Evolutionary conservation across 2,797 vertebrate species (phyloP), one percentile per base, ranked within the genome.

Genomic region (Hybognathus amarus): DNA sequence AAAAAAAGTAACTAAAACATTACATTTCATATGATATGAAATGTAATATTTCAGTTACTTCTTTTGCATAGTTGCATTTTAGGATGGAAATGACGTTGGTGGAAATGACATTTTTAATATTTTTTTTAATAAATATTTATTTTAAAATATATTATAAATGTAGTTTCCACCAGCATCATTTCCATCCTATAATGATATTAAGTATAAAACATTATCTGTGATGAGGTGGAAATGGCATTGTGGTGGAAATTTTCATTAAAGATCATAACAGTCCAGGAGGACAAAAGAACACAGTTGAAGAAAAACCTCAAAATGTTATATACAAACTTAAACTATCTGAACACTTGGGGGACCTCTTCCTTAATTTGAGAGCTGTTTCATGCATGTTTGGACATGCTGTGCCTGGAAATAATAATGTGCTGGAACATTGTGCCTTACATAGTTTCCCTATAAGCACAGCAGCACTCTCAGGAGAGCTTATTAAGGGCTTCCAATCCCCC

Each of bases 401-500:
- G n/a, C 50, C 45, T 47, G 45, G 45, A 47, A 47, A 47, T 47
- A 47, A 47, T 47, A 47, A 17, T 9, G 77, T 76, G 27, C 45
- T 20, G 27, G 73, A 87, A 85, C 64, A 70, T 68, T 63, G 63
- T 38, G 61, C 52, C 82, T 76, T 79, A 52, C 75, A 79, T 15
- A 42, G 36, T 86, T 79, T 77, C 67, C 79, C 74, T 78, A 61
- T 61, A 71, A 77, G 66, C 42, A 75, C 54, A 80, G 80, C 40
- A 56, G 18, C 66, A 11, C 56, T 89, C 91, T 90, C 92, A 77
- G 30, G 88, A 88, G 92, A 92, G 85, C 90, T 92, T 71, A 87
- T 94, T 93, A 93, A 77, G 54, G 77, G 54, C 79, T 66, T 54
- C 56, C 54, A 73, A 79, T 84, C 30, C 69, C 78, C 79, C 47